Evolutionary conservation across 2,888 invertebrate species (phyloP).

Genomic region (Drosophila borealis): DNA sequence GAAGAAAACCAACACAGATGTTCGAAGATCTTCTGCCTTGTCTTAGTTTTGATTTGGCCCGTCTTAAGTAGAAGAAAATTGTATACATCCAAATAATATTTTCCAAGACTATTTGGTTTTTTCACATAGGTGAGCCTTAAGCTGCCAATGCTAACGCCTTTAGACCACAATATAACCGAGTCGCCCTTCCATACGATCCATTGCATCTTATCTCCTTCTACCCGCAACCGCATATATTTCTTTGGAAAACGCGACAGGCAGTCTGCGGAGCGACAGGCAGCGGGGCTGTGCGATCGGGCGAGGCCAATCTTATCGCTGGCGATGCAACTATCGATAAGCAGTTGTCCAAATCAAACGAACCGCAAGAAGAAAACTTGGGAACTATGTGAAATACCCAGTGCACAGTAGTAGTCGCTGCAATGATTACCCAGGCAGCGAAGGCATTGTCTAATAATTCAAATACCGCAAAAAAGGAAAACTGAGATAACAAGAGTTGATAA

Average conservation of each 20-base stretch:
- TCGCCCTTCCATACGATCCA: slow-evolving; percentile 9
- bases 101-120: neutral
- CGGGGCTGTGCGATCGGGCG: neutral
- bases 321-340: slow-evolving; percentile 58
- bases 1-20: too few relatives aligned
- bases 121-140: neutral
- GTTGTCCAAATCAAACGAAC: slow-evolving; percentile 63
- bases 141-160: slow-evolving; percentile 25
- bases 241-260: slow-evolving; percentile 63
- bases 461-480: slow-evolving; percentile 61
- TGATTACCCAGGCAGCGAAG: slow-evolving; percentile 61
- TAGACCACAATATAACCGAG: slow-evolving; percentile 27
- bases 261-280: slow-evolving; percentile 38
- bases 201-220: slow-evolving; percentile 21
- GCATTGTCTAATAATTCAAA: slow-evolving; percentile 71
- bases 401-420: slow-evolving; percentile 71
- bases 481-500: slow-evolving; percentile 56
- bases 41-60: neutral
- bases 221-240: slow-evolving; percentile 53
- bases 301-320: slow-evolving; percentile 58
- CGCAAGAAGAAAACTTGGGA: slow-evolving; percentile 39
- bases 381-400: slow-evolving; percentile 16
- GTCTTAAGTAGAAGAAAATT: too few relatives aligned
- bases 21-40: too few relatives aligned
- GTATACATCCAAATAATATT: neutral